Base-by-base conservation (phyloP, 2,797 vertebrate genomes). In the Sparus aurata region DNA sequence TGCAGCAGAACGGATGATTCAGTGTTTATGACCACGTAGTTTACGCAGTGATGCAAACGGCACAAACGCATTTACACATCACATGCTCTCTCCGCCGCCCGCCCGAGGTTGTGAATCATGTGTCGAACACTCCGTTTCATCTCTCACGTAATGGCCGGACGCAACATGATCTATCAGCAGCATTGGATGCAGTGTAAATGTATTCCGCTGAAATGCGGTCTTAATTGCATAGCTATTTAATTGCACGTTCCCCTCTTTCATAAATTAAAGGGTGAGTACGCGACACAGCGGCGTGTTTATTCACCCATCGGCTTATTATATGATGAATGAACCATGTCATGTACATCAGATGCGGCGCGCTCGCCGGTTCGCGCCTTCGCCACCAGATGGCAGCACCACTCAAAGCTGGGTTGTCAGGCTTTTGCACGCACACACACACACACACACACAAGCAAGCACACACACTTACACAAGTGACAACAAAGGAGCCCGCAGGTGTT, bases 351-450 rank as follows among this genome's bases (percentile, higher is more conserved):
- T 18, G 57, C 5, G 50, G 8, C 5, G 20, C 47, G 4, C 22
- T 1, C 7, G 22, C 50, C 41, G 77, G 71, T 79, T 77, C 2
- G 25, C 5, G 4, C 22, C n/a, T 27, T 0, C 10, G 66, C 88
- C 95, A 92, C 85, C 86, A 94, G 95, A 93, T 95, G 93, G 92
- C 92, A 94, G 85, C 88, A 90, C 87, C 55, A 85, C 49, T 82
- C 85, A 88, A 84, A 89, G 67, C 62, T 87, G 87, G 18, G 41
- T 25, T 69, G 63, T 34, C 64, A 73, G 47, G 53, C 66, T 54
- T n/a, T 12, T 10, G 27, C 27, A 27, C 4, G 27, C 27, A 4
- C 27, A 27, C 4, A 27, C 69, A 50, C 52, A 62, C 54, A 63
- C 12, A 47, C 13, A 20, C 58, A 68, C 69, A 59, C 43, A 82